Evolutionary conservation across 1,140 invertebrate genomes (phyloP).

Genomic region (Listronotus oregonensis): DNA sequence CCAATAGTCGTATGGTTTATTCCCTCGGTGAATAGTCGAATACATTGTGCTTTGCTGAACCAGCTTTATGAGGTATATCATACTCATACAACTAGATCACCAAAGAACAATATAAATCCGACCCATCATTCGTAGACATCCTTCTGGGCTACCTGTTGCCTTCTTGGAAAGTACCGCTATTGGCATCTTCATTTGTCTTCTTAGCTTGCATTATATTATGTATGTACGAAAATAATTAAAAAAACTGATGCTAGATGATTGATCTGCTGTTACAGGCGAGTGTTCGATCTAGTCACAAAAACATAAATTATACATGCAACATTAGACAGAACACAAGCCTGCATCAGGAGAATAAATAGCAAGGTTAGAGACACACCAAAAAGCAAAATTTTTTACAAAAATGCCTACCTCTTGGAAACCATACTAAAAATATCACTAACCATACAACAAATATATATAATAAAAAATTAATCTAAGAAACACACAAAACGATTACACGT

Average conservation of each 20-base stretch:
- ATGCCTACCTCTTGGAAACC: neutral
- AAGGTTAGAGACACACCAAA: neutral
- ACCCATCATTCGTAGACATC: constrained; percentile 26
- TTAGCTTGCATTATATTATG: neutral
- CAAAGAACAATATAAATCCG: constrained; percentile 56
- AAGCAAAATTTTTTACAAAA: neutral
- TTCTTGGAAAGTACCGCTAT: no score
- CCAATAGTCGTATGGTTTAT: no score
- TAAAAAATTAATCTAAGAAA: neutral
- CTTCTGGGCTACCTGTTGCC: neutral
- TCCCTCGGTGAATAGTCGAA: constrained; percentile 51
- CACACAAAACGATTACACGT: constrained; percentile 5
- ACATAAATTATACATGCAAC: constrained; percentile 44
- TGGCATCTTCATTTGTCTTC: neutral
- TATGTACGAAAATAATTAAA: neutral
- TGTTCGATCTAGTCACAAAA: constrained; percentile 55
- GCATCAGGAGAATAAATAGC: constrained; percentile 41
- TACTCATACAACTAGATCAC: constrained; percentile 58
- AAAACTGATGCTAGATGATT: constrained; percentile 3
- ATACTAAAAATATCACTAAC: neutral
- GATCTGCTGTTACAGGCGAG: constrained; percentile 51
- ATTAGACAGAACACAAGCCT: constrained; percentile 54
- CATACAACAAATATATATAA: neutral
- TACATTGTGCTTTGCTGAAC: constrained; percentile 58
- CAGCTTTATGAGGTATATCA: constrained; percentile 55